phyloP scores from a whole-genome alignment of 2,113 vertebrate genomes.

The Illadopsis cleaveri region DNA sequence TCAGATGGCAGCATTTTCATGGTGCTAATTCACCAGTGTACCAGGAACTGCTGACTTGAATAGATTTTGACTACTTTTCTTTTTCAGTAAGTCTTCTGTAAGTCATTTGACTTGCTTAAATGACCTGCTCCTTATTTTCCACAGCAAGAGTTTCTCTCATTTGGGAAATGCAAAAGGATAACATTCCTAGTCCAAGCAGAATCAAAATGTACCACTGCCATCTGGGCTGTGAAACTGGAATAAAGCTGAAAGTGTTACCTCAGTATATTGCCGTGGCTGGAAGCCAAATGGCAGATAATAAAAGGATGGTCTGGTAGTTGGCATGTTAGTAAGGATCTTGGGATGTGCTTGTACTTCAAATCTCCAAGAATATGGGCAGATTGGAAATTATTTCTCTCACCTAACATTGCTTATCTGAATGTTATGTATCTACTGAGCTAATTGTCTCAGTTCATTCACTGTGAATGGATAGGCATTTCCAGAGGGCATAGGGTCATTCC shows the following conservation, averaged over 20 bases:
- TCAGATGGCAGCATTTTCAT: not conserved
- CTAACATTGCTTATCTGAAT: not conserved
- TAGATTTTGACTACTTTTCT: slow-evolving; percentile 4
- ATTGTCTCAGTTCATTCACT: not conserved
- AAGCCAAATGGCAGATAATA: slow-evolving; percentile 7
- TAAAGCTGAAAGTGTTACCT: not conserved
- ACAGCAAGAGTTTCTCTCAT: slow-evolving; percentile 2
- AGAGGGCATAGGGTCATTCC: not conserved
- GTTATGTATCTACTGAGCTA: not conserved
- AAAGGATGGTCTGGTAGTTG: not conserved
- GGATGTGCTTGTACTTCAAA: not conserved
- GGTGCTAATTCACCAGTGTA: not conserved
- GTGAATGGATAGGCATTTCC: not conserved
- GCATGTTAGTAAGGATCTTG: not conserved
- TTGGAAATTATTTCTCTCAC: not conserved
- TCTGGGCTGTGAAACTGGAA: slow-evolving; percentile 46
- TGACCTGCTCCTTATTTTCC: slow-evolving; percentile 27
- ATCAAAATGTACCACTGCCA: slow-evolving; percentile 25
- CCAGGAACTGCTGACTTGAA: not conserved
- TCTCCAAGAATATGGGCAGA: not conserved
- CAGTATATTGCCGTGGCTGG: not conserved
- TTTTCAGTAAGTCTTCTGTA: not conserved
- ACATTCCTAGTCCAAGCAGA: slow-evolving; percentile 11
- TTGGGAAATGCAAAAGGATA: slow-evolving; percentile 28
- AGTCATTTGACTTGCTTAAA: not conserved